A percentile compares a stretch with the other conserved stretches of the same genome.
Conservation (phyloP, 2,797 vertebrate species). For the Enteromius treurensis region DNA sequence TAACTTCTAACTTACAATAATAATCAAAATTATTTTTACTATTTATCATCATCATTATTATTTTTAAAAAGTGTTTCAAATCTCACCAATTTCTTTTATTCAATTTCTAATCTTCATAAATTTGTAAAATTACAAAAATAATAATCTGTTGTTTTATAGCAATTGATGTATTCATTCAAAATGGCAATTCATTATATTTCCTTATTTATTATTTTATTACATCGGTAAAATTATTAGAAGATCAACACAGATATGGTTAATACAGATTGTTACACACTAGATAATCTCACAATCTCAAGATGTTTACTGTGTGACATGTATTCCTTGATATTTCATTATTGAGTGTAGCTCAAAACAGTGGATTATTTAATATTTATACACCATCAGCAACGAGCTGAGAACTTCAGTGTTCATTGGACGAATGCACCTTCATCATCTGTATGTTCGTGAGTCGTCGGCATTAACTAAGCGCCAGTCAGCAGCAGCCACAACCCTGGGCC, state of each 20-base stretch:
- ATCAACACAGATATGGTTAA: slow-evolving; percentile 47
- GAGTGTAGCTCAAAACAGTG: slow-evolving; percentile 5
- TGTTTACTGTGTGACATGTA: neutral
- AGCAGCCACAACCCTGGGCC: slow-evolving; percentile 70
- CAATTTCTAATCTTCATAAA: too few species aligned
- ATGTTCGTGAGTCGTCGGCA: slow-evolving; percentile 66
- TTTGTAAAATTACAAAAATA: neutral
- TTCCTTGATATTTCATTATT: neutral
- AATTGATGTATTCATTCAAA: neutral
- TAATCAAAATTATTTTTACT: too few species aligned
- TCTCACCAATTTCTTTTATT: too few species aligned
- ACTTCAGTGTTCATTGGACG: neutral
- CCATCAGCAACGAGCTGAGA: slow-evolving; percentile 9
- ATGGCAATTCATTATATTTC: neutral
- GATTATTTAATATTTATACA: slow-evolving; percentile 40
- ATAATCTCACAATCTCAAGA: slow-evolving; percentile 9
- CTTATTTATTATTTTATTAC: slow-evolving; percentile 24
- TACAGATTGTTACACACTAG: neutral
- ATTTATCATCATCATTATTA: too few species aligned
- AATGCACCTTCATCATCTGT: slow-evolving; percentile 73
- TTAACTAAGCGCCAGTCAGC: slow-evolving; percentile 53
- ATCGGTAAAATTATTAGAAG: slow-evolving; percentile 40
- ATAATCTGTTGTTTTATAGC: neutral
- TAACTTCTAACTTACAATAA: too few species aligned
- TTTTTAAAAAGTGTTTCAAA: too few species aligned